Percentiles rank a stretch among this genome's conserved stretches.
Conservation (phyloP, 2,797 vertebrate genomes). For the Mormyrus proboscirostris region DNA sequence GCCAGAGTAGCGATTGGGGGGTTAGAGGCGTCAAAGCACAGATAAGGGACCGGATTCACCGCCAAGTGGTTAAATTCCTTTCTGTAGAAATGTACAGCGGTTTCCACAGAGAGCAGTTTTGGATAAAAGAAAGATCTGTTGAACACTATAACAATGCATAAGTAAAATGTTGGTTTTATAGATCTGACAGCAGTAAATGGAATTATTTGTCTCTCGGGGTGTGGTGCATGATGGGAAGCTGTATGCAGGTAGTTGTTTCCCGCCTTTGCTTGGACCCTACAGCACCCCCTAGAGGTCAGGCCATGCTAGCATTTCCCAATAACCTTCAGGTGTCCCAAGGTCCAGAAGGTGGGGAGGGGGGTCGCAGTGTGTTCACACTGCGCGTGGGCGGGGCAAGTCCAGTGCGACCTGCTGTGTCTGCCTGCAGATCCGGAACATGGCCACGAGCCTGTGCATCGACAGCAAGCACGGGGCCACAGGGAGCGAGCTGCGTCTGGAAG, state of each 20-base stretch:
- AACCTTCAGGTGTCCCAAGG: background rate
- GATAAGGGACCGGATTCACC: background rate
- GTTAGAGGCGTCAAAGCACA: background rate
- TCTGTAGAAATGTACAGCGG: background rate
- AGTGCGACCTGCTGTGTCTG: background rate
- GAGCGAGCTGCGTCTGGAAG: constrained; percentile 71
- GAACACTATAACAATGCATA: background rate
- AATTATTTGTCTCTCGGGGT: background rate
- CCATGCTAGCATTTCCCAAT: background rate
- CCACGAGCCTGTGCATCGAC: constrained; percentile 75
- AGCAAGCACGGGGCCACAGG: constrained; percentile 77
- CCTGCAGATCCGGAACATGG: constrained; percentile 65
- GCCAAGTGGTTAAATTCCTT: background rate
- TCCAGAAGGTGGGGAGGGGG: background rate
- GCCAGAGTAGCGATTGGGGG: background rate
- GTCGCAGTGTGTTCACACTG: background rate
- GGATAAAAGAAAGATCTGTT: background rate
- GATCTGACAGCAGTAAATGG: background rate
- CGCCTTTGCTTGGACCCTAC: background rate
- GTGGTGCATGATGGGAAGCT: background rate
- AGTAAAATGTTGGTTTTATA: background rate
- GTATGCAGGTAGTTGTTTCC: background rate
- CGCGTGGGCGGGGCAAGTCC: background rate
- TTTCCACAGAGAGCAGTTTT: background rate
- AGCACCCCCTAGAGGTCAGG: background rate